Evolutionary conservation across 2,113 vertebrate genomes (phyloP), one percentile per base, ranked within the genome.

Genomic region (Paradisaea rubra): DNA sequence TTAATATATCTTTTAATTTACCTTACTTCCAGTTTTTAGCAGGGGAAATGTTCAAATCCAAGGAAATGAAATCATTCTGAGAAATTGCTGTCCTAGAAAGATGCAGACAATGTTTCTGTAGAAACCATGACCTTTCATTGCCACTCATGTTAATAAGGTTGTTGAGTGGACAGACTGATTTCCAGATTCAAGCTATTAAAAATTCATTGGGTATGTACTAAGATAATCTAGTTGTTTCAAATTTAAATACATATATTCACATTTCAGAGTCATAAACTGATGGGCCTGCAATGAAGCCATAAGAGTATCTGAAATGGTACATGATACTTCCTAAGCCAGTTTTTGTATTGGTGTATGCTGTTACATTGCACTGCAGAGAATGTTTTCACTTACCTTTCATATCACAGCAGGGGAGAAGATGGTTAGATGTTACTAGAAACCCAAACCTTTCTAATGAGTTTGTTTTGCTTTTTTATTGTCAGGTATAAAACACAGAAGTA

Each of bases 401-500:
- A 33, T 22, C 8, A 18, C 30, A 79, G 25, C 45, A 52, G 37
- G 61, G 25, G 11, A 50, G 31, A 66, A 39, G 18, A 31, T 35
- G 9, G 18, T 66, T 73, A 52, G 30, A 22, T 49, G 15, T 70
- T 49, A 74, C 41, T 65, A n/a, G 81, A 45, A 80, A 23, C 5
- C 22, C 31, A 66, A 73, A 41, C 9, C 11, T 94, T 86, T 65
- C 56, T 88, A 52, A 91, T 25, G 23, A 49, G 7, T 31, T 94
- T 82, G 7, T 45, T 66, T 63, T 78, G 17, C 23, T 57, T 88
- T 59, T 79, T 76, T 52, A 37, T 94, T 86, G 70, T 69, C 89
- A 99, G 99, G 98, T 72, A 98, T 99, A 94, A 99, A 99, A 89
- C 99, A 99, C 94, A 98, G 98, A 97, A 99, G 99, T 97, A 99